phyloP scores from a whole-genome alignment of 2,113 vertebrate genomes.

The Tor tambroides region DNA sequence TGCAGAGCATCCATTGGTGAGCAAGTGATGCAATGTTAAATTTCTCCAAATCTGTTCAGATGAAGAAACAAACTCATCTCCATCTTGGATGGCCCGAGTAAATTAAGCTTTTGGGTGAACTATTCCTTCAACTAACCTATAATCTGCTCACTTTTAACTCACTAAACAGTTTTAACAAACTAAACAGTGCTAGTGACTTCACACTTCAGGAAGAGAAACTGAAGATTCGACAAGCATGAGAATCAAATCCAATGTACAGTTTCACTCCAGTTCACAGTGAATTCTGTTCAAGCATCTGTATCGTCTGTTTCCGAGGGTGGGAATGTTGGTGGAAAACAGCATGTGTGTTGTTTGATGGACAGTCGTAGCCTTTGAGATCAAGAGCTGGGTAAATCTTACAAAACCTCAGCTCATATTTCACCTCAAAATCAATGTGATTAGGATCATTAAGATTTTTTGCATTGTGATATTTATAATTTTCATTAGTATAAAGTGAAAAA shows the following conservation, averaged over 20 bases:
- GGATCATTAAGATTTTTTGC: background rate
- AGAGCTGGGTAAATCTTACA: background rate
- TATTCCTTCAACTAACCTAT: background rate
- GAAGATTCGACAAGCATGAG: background rate
- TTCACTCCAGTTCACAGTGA: slow-evolving; percentile 46
- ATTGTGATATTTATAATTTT: background rate
- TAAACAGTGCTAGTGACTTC: background rate
- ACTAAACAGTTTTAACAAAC: background rate
- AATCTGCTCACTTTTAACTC: background rate
- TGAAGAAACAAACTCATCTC: background rate
- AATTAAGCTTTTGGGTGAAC: background rate
- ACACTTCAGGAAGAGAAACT: background rate
- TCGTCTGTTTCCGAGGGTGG: background rate
- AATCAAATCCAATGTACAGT: background rate
- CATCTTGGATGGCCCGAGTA: too few relatives aligned
- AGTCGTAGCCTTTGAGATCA: slow-evolving; percentile 10
- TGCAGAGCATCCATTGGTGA: background rate
- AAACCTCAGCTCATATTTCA: background rate
- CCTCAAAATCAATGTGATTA: slow-evolving; percentile 15
- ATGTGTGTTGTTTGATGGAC: background rate
- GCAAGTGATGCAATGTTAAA: too few relatives aligned
- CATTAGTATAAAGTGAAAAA: background rate
- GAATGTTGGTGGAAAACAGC: slow-evolving; percentile 38
- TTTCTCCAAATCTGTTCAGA: background rate
- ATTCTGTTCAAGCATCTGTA: slow-evolving; percentile 34